These are phyloP conservation scores for Columba livia DNA, from an alignment of 2,113 vertebrate species.

Conservation along the genomic window DNA sequence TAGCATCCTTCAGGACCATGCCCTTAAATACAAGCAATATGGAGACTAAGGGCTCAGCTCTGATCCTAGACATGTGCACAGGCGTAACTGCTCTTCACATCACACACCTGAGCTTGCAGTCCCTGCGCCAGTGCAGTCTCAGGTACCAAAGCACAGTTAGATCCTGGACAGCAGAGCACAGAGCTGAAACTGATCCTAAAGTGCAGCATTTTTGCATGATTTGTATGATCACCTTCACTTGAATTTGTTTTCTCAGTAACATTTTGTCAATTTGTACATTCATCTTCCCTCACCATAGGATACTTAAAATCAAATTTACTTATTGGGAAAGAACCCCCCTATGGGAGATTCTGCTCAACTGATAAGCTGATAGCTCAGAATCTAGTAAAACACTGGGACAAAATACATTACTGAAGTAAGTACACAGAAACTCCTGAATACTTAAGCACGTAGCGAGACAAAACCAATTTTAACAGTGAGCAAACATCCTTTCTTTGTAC, in stretches of 20 bases:
- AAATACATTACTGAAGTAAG: not conserved
- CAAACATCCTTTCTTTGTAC: not conserved
- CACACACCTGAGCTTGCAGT: not conserved
- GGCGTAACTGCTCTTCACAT: not conserved
- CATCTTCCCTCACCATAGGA: not conserved
- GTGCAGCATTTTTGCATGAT: not conserved
- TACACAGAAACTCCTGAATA: constrained; percentile 11
- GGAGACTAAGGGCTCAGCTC: constrained; percentile 5
- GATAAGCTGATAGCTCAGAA: not conserved
- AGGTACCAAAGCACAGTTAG: not conserved
- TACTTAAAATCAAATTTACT: not conserved
- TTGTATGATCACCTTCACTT: not conserved
- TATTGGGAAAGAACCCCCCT: not conserved
- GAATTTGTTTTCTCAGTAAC: not conserved
- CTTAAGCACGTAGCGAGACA: not conserved
- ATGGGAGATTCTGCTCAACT: not conserved
- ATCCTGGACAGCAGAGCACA: not conserved
- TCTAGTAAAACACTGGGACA: not conserved
- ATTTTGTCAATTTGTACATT: not conserved
- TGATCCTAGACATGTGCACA: not conserved
- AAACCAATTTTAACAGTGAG: not conserved
- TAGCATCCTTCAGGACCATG: not conserved
- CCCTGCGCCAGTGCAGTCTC: not conserved
- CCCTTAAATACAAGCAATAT: not conserved
- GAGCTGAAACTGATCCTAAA: not conserved